phyloP scores from a whole-genome alignment of 2,888 invertebrate species.

The Lycia hirtaria region DNA sequence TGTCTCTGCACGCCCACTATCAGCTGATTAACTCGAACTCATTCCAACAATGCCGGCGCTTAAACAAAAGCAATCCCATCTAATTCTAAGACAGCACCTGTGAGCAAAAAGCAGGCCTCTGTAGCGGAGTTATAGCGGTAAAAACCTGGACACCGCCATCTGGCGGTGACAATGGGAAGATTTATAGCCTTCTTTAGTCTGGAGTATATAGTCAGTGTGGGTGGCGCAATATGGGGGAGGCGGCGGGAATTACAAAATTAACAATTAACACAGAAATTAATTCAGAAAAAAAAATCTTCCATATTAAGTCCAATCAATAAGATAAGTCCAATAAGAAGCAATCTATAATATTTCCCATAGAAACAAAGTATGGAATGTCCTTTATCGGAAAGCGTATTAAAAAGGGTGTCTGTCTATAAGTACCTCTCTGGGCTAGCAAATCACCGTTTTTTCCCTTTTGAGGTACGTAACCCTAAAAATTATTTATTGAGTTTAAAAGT shows the following conservation, averaged over 20 bases:
- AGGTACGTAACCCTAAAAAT: too few species aligned
- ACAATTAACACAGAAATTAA: too few species aligned
- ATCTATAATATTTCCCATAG: too few species aligned
- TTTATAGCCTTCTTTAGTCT: constrained; percentile 69
- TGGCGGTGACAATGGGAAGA: constrained; percentile 74
- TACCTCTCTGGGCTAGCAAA: too few species aligned
- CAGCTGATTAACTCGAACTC: neutral
- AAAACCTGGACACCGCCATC: constrained; percentile 78
- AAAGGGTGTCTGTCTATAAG: too few species aligned
- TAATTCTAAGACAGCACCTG: constrained; percentile 47
- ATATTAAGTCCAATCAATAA: too few species aligned
- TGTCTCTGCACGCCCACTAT: neutral
- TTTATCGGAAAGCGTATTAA: too few species aligned
- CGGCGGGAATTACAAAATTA: constrained; percentile 26
- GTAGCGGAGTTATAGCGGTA: constrained; percentile 71
- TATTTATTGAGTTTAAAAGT: too few species aligned
- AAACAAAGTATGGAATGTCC: too few species aligned
- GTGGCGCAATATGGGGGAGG: constrained; percentile 29
- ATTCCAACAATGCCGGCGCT: neutral
- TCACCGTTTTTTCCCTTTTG: too few species aligned
- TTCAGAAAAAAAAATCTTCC: too few species aligned
- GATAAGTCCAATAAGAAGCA: too few species aligned
- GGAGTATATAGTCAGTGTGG: constrained; percentile 44
- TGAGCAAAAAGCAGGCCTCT: constrained; percentile 63
- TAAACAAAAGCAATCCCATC: constrained; percentile 27